Evolutionary conservation across 2,797 vertebrate species (phyloP), one percentile per base, ranked within the genome.

Genomic region (Melanotaenia boesemani): DNA sequence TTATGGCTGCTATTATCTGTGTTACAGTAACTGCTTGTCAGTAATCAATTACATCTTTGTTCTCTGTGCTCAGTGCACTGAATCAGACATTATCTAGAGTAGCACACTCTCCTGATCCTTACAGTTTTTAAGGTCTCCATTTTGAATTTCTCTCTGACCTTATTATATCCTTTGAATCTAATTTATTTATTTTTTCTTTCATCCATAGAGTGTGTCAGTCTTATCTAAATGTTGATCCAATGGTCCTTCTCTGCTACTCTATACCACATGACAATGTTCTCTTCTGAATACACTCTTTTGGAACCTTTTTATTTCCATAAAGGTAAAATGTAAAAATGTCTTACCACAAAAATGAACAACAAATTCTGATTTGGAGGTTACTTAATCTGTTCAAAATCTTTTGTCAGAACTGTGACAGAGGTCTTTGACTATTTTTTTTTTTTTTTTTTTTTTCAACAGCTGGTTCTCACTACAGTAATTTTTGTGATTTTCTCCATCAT

Each of bases 31-130:
- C 86, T 83, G 83, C 83, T 82, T 67, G 84, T 81, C 86, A 84
- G 83, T 82, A 89, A 93, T 92, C 89, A 87, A 74, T 87, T 84
- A 81, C 86, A 89, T 87, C 72, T 86, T 82, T 76, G 69, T 76
- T 87, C 81, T 50, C 57, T 63, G 63, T 81, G 82, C 80, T 74
- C 81, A 76, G 79, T 60, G 37, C 60, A 36, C 71, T 48, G 70
- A 52, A 81, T 61, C 55, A 67, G 77, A 71, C 67, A 86, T 80
- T 55, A 52, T 57, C 75, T 76, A 61, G 66, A 55, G 56, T 62
- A 76, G 77, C 65, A 62, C 74, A 58, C 32, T 74, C 39, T 34
- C 67, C 65, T 52, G 46, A 52, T 82, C 65, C 39, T 41, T 50
- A 46, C 44, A 44, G 72, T 57, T 74, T 62, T 71, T 63, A 54